Evolutionary conservation across 2,797 vertebrate species (phyloP).

Genomic region (Pseudopleuronectes americanus): DNA sequence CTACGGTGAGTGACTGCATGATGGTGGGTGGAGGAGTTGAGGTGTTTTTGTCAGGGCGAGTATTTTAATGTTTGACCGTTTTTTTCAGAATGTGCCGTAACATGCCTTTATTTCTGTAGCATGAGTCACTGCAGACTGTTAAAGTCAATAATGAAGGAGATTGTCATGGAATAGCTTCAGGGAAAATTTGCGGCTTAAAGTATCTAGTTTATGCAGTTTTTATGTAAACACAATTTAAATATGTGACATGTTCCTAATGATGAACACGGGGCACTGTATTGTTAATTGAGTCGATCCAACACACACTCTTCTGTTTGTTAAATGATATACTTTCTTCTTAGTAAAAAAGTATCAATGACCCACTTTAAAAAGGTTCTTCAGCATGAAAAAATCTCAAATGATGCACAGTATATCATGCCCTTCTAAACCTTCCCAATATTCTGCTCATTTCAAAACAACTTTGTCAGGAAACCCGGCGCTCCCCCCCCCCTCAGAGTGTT

Average conservation of each 20-base stretch:
- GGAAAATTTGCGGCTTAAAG: not conserved
- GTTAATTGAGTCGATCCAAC: constrained; percentile 1
- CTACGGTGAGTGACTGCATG: constrained; percentile 79
- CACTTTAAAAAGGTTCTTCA: constrained; percentile 8
- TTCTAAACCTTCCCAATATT: constrained; percentile 21
- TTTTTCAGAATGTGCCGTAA: constrained; percentile 23
- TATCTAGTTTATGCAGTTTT: not conserved
- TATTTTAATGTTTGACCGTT: constrained; percentile 15
- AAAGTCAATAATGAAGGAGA: not conserved
- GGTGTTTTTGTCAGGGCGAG: constrained; percentile 4
- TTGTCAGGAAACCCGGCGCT: constrained; percentile 48
- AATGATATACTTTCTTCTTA: too few relatives aligned
- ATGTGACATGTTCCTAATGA: not conserved
- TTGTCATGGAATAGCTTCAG: constrained; percentile 10
- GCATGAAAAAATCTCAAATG: not conserved
- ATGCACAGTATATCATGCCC: not conserved
- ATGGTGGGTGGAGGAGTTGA: constrained; percentile 2
- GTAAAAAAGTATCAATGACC: too few relatives aligned
- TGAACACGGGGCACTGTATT: not conserved
- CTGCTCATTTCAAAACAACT: constrained; percentile 66
- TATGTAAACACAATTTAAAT: not conserved
- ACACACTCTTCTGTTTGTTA: not conserved
- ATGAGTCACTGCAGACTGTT: constrained; percentile 33
- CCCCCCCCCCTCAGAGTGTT: constrained; percentile 1
- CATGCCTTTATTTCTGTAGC: constrained; percentile 29